phyloP scores from a whole-genome alignment of 2,797 vertebrate genomes.

The Ciconia nigra region DNA sequence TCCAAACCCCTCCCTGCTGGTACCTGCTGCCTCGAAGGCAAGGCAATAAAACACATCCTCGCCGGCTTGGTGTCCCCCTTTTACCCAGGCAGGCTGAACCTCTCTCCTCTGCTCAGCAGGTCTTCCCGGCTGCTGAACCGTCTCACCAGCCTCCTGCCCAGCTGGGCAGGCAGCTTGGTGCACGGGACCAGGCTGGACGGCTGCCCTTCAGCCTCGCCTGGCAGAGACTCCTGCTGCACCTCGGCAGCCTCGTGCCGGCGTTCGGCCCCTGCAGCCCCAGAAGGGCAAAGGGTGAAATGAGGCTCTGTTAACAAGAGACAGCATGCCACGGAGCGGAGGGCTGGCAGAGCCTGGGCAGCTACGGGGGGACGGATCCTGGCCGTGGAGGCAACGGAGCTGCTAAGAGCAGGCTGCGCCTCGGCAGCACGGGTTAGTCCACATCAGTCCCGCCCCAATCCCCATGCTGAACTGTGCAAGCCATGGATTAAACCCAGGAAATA shows the following conservation, averaged over 20 bases:
- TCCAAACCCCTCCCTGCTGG: not conserved
- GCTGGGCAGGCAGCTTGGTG: not conserved
- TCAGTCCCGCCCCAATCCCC: not conserved
- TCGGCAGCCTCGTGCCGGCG: fast-evolving
- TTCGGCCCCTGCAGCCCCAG: not conserved
- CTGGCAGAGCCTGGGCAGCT: not conserved
- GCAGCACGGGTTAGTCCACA: not conserved
- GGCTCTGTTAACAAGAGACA: not conserved
- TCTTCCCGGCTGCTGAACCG: not conserved
- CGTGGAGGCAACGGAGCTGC: not conserved
- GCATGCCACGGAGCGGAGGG: fast-evolving
- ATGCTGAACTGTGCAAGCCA: not conserved
- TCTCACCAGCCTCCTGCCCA: not conserved
- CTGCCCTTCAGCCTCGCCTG: not conserved
- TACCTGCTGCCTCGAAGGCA: not conserved
- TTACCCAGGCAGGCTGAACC: not conserved
- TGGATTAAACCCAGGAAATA: not conserved
- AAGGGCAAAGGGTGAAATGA: not conserved
- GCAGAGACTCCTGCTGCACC: not conserved
- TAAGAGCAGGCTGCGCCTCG: not conserved
- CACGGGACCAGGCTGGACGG: fast-evolving
- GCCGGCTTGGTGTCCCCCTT: fast-evolving
- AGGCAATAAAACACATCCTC: not conserved
- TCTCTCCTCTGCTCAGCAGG: not conserved
- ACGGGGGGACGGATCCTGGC: fast-evolving